These are phyloP conservation scores for Poeciliopsis presidionis DNA, from an alignment of 2,797 vertebrate species.

Conservation along the genomic window DNA sequence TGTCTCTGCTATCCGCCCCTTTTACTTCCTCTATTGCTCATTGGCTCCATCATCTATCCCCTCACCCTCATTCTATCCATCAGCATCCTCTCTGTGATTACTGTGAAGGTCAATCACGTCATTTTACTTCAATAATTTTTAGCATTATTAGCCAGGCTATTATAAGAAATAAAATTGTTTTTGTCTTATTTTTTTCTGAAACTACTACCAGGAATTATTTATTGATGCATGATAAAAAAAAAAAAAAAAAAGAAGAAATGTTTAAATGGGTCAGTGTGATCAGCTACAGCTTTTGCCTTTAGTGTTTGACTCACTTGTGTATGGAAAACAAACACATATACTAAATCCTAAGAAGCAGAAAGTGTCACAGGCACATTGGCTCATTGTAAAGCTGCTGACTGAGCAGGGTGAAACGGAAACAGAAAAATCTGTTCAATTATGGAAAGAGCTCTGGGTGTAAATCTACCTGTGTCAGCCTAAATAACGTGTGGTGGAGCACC, in stretches of 20 bases:
- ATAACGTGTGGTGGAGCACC: constrained; percentile 68
- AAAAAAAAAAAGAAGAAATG: background rate
- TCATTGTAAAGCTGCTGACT: constrained; percentile 70
- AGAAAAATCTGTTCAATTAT: constrained; percentile 80
- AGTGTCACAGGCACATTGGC: constrained; percentile 42
- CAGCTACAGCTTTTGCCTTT: constrained; percentile 18
- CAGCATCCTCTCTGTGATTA: constrained; percentile 15
- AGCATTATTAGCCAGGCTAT: background rate
- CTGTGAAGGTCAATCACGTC: constrained; percentile 49
- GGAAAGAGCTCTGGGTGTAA: constrained; percentile 77
- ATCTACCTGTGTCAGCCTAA: constrained; percentile 76
- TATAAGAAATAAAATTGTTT: background rate
- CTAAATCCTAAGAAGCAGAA: constrained; percentile 29
- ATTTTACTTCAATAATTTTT: constrained; percentile 15
- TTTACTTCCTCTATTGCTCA: constrained; percentile 21
- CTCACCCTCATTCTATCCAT: constrained; percentile 24
- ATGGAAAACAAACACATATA: background rate
- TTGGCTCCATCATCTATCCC: constrained; percentile 23
- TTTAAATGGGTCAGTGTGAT: constrained; percentile 18
- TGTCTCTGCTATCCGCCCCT: constrained; percentile 11
- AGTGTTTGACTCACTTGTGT: background rate
- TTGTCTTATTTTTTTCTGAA: background rate
- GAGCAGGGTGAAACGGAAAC: constrained; percentile 67
- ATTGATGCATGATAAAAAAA: background rate
- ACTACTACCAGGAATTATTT: constrained; percentile 20